Evolutionary conservation across 2,888 invertebrate genomes (phyloP), one percentile per base, ranked within the genome.

Genomic region (Melanostoma scalare): DNA sequence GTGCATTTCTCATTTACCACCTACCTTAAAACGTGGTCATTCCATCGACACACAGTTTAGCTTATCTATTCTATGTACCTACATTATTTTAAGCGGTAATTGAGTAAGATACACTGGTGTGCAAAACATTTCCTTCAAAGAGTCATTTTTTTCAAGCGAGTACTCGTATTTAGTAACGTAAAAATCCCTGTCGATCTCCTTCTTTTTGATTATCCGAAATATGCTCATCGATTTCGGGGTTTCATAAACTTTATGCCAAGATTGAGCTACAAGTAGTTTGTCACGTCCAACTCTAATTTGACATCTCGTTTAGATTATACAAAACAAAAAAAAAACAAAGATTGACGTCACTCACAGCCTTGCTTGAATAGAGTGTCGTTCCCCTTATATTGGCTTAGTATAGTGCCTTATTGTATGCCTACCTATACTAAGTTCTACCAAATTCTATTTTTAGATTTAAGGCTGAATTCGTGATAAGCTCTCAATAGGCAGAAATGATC

Each of bases 381-480:
- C 36, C 38, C 50, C 63, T 36, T 38, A 35, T n/a, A 5, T 10
- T 20, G 1, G 20, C 20, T 20, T 20, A 20, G 20, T 20, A 20
- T 20, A 20, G 20, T 20, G 1, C 20, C 20, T 20, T 20, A 20
- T 20, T 1, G 20, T 20, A 20, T 20, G 1, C 20, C 20, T 20
- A 20, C 20, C n/a, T 35, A 35, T 36, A 35, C 5, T 31, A 3
- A 42, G n/a, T 20, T 20, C 20, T 46, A 46, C 44, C 10, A 2
- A n/a, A 44, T 50, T 42, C 30, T 82, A 77, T 82, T 82, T 82
- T 74, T 38, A 46, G 73, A 65, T 58, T 55, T 78, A 40, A 82
- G 81, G 81, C 77, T 82, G 72, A 82, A 46, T 33, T 50, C 42
- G 50, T 65, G 82, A 82, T 82, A 82, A 82, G 74, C 82, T 68